Base-by-base conservation (phyloP, 2,888 invertebrate species). In the Protonemura montana region DNA sequence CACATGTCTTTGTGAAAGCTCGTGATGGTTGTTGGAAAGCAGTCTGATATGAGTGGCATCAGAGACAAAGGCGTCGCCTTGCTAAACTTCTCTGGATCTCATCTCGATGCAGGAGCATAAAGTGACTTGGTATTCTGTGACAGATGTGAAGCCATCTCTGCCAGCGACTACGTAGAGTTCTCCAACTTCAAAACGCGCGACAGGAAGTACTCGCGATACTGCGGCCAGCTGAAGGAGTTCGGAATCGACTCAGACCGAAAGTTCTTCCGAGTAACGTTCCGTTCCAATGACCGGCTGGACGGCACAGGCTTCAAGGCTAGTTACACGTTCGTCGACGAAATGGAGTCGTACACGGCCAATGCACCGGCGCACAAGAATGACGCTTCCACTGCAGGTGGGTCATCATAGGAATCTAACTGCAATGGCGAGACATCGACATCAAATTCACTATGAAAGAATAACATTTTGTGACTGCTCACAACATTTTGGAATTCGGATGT, bases 151-250 rank as follows among this genome's bases (percentile, higher is more conserved):
- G 96, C 96, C 87, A 94, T 95, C 82, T 96, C 98, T 0, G 97
- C 97, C 80, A 98, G 98, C 90, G 99, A 99, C 92, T 98, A 96
- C 92, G 97, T 99, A 85, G 97, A 98, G 91, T 98, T 99, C 92
- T 98, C 98, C 82, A 99, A 99, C 93, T 98, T 96, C 91, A 95
- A 97, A 93, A 95, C 96, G 88, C 94, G 95, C 89, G 99, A 99
- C 92, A 94, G 97, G 90, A 97, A 98, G 91, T 97, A 96, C 91
- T 94, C 95, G 83, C 94, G 97, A 90, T 96, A 97, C 91, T 99
- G 99, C 91, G 98, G 98, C 7, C 95, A 95, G 89, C 93, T 95
- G 91, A 94, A 94, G 89, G 95, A 96, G 89, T 96, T 97, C 90
- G 95, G 95, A 90, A 94, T 97, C 77, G 95, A 95, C 89, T 98